A percentile compares a stretch with the other conserved stretches of the same genome.
Evolutionary conservation across 1,140 invertebrate species (phyloP).

Genomic region (Dendroctonus valens): DNA sequence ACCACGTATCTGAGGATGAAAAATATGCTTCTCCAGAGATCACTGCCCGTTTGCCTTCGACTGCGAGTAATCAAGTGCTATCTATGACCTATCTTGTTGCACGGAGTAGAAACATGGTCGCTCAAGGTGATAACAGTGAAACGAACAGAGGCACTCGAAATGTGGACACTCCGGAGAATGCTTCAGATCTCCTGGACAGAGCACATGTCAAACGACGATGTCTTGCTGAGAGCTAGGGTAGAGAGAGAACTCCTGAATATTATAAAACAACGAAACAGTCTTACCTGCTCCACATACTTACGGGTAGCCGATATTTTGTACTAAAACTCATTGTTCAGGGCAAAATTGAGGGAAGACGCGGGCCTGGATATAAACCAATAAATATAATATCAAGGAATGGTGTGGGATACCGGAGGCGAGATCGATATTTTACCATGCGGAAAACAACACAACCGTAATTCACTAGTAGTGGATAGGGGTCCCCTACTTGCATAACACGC

Average conservation of each 20-base stretch:
- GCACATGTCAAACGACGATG: constrained; percentile 4
- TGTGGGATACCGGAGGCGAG: not conserved
- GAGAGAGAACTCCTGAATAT: constrained; percentile 6
- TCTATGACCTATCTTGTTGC: constrained; percentile 12
- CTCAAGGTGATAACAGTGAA: constrained; percentile 7
- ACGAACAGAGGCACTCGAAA: constrained; percentile 6
- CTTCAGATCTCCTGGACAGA: constrained; percentile 11
- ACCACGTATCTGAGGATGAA: constrained; percentile 1
- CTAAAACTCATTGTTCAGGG: not conserved
- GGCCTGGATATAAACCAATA: not conserved
- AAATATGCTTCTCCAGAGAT: constrained; percentile 9
- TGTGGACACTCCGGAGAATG: constrained; percentile 16
- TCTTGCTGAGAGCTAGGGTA: constrained; percentile 5
- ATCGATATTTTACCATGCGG: no score
- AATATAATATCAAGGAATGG: constrained; percentile 4
- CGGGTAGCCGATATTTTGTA: not conserved
- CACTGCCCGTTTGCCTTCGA: not conserved
- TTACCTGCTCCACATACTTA: not conserved
- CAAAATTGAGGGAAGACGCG: no score
- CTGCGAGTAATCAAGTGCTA: constrained; percentile 14
- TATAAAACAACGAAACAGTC: not conserved
- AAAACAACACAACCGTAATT: no score
- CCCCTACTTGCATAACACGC: no score
- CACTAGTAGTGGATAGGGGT: no score
- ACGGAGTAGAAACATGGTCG: constrained; percentile 8